Conservation (phyloP, 2,888 invertebrate genomes). For the Ceratothoa steindachneri region DNA sequence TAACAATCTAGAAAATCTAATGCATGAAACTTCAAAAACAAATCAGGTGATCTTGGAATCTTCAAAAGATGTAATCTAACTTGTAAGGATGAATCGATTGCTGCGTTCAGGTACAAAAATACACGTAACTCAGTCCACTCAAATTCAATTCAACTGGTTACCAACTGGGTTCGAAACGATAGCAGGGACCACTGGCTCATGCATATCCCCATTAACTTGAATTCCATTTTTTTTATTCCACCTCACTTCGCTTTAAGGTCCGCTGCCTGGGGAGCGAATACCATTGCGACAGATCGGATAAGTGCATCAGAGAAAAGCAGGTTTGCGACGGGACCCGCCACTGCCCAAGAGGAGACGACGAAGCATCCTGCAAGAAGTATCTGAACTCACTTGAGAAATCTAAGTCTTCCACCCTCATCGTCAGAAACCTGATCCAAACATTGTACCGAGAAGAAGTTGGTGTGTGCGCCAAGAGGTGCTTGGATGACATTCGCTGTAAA, state of each 20-base stretch:
- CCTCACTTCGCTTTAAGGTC: constrained; percentile 9
- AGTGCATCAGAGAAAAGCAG: constrained; percentile 12
- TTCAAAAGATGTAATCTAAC: too few relatives aligned
- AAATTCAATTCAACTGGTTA: too few relatives aligned
- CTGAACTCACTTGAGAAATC: constrained; percentile 6
- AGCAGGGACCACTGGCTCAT: too few relatives aligned
- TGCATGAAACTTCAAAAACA: too few relatives aligned
- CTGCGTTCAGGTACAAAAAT: too few relatives aligned
- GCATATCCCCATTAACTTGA: too few relatives aligned
- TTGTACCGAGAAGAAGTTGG: constrained; percentile 23
- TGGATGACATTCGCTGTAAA: constrained; percentile 16
- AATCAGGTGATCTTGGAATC: too few relatives aligned
- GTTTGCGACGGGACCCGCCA: constrained; percentile 36
- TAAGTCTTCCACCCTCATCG: constrained; percentile 15
- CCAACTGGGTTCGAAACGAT: too few relatives aligned
- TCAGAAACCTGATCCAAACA: not conserved
- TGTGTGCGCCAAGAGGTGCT: constrained; percentile 35
- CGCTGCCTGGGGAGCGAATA: constrained; percentile 22
- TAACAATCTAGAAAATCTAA: too few relatives aligned
- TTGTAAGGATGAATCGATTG: too few relatives aligned
- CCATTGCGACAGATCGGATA: constrained; percentile 9
- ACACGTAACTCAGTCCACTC: too few relatives aligned
- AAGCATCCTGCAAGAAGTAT: constrained; percentile 19
- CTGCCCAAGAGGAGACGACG: constrained; percentile 36
- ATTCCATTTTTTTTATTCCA: too few relatives aligned